Conservation (phyloP, 1,140 invertebrate species). For the Acromyrmex echinatior region DNA sequence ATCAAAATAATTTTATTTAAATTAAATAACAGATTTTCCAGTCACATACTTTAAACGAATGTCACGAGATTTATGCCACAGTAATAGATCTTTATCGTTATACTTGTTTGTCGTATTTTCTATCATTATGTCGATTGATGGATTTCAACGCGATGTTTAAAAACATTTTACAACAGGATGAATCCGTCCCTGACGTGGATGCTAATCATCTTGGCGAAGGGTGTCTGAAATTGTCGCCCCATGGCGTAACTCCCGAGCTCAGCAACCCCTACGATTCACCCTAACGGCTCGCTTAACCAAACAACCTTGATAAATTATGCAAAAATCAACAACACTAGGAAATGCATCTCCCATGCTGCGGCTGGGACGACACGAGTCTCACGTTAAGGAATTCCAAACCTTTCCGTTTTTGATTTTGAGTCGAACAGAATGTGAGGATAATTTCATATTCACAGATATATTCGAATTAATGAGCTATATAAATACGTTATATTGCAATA, state of each 20-base stretch:
- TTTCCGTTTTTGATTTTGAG: not conserved
- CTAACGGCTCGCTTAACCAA: constrained; percentile 85
- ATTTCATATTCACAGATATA: not conserved
- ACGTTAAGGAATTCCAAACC: constrained; percentile 43
- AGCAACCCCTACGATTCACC: constrained; percentile 78
- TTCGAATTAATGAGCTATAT: not conserved
- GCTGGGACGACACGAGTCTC: constrained; percentile 53
- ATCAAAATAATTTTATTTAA: constrained; percentile 9
- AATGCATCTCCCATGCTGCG: constrained; percentile 77
- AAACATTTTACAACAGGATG: constrained; percentile 59
- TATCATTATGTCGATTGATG: not conserved
- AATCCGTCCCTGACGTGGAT: constrained; percentile 81
- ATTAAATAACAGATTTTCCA: not conserved
- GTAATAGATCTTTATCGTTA: not conserved
- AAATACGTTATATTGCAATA: too few species aligned
- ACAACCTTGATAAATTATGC: constrained; percentile 86
- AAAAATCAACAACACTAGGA: constrained; percentile 85
- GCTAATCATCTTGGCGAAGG: constrained; percentile 84
- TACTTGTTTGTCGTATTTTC: too few species aligned
- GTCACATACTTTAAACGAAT: not conserved
- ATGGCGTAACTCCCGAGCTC: constrained; percentile 77
- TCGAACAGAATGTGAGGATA: not conserved
- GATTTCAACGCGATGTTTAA: constrained; percentile 32
- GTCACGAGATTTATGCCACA: not conserved
- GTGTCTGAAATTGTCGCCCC: constrained; percentile 84